These are phyloP conservation scores for Belonocnema kinseyi DNA, from an alignment of 1,140 invertebrate species.

Conservation along the genomic window DNA sequence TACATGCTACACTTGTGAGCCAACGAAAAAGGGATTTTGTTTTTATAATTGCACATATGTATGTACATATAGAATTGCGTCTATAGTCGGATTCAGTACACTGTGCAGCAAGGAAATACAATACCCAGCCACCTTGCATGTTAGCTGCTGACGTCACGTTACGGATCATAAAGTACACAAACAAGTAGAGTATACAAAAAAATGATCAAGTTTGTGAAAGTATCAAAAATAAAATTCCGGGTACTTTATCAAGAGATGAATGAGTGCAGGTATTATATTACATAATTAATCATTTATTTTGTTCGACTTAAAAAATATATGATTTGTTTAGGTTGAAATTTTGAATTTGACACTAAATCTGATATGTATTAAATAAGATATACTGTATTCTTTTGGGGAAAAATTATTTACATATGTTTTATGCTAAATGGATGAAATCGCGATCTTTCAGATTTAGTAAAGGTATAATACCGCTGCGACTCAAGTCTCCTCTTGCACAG, in stretches of 20 bases:
- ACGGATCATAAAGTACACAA: conserved; percentile 56
- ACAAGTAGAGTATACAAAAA: conserved; percentile 38
- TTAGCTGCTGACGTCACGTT: conserved; percentile 57
- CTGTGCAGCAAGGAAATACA: conserved; percentile 54
- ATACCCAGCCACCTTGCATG: conserved; percentile 59
- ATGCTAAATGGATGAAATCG: conserved; percentile 51
- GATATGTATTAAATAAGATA: neutral
- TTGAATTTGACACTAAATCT: neutral
- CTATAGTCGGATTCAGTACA: conserved; percentile 54
- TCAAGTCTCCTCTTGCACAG: conserved; percentile 58
- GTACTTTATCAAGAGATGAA: neutral
- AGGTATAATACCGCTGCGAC: conserved; percentile 55
- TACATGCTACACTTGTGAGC: conserved; percentile 44
- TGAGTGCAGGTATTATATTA: neutral
- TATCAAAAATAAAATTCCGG: neutral
- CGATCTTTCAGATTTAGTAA: conserved; percentile 55
- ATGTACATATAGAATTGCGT: conserved; percentile 49
- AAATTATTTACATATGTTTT: too few species aligned
- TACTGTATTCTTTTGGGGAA: too few species aligned
- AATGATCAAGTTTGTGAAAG: neutral
- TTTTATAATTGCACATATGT: conserved; percentile 41
- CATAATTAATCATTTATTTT: conserved; percentile 2
- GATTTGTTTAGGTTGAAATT: neutral
- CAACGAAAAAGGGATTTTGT: conserved; percentile 55
- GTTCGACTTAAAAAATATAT: conserved; percentile 28